Evolutionary conservation across 2,888 invertebrate species (phyloP), one percentile per base, ranked within the genome.

Genomic region (Rhogogaster chlorosoma): DNA sequence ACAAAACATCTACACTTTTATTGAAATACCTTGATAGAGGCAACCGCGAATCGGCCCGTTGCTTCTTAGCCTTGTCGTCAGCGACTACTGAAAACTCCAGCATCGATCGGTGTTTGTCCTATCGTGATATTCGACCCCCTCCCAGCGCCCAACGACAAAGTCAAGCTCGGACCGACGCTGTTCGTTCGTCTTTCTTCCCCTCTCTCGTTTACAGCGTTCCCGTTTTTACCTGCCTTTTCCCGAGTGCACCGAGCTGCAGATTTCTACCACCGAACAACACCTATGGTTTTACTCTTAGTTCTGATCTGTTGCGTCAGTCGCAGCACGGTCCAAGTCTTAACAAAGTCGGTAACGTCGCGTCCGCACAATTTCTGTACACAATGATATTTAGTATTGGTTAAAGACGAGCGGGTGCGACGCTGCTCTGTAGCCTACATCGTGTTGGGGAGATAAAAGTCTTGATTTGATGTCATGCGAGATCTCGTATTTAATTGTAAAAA

Each of bases 81-180:
- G 80, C 57, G 80, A 80, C 80, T 80, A 80, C 80, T 80, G 61
- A 80, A n/a, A 80, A 61, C 80, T 80, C 80, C 80, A 32, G 80
- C 80, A 80, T 80, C 80, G 78, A 80, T 80, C 78, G 29, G 42
- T 15, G 42, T 32, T 77, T 32, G 26, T 77, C 77, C 77, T 77
- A 73, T 53, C 77, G 45, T 49, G 45, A 29, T 53, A 29, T 26
- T 26, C 32, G 77, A 3, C 49, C 53, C 77, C n/a, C 49, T 49
- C 45, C 53, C 49, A 22, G 9, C 32, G 15, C 45, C 77, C 53
- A 53, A 29, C 77, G 49, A 22, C 26, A n/a, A 53, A 83, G 45
- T 70, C 89, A 86, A 88, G 88, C 87, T 88, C 87, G 86, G 86
- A 87, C 86, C 87, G 22, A 73, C 42, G 42, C 42, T 38, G 22